A percentile compares a stretch with the other conserved stretches of the same genome.
Evolutionary conservation across 2,888 invertebrate genomes (phyloP).

Genomic region (Thalpophila matura): DNA sequence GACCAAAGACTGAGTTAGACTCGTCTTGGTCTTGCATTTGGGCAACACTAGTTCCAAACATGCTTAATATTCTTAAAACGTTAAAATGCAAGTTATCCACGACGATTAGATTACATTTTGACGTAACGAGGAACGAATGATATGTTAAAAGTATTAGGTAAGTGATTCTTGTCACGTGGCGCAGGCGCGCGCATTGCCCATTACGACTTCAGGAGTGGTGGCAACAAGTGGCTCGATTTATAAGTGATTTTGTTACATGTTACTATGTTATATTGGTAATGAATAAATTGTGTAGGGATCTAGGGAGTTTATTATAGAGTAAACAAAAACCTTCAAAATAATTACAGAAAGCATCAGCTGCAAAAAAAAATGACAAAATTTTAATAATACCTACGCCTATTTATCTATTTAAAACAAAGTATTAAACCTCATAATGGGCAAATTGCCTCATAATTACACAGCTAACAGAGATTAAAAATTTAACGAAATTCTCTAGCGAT

Average conservation of each 20-base stretch:
- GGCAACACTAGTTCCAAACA: not conserved
- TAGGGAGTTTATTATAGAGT: too few relatives aligned
- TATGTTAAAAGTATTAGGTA: conserved; percentile 30
- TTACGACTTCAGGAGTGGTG: conserved; percentile 10
- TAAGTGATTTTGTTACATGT: conserved; percentile 37
- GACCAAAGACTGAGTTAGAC: too few relatives aligned
- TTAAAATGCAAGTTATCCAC: conserved; percentile 32
- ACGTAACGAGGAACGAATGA: conserved; percentile 43
- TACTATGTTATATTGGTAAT: conserved; percentile 9
- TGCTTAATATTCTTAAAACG: conserved; percentile 18
- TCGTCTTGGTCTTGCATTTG: too few relatives aligned
- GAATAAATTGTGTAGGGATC: not conserved
- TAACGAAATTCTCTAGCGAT: conserved; percentile 51
- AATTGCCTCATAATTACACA: conserved; percentile 49
- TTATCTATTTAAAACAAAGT: conserved; percentile 2
- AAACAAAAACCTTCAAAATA: too few relatives aligned
- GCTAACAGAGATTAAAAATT: conserved; percentile 53
- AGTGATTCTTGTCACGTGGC: conserved; percentile 44
- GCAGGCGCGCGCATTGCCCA: conserved; percentile 32
- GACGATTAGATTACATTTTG: conserved; percentile 44
- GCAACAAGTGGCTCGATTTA: conserved; percentile 50
- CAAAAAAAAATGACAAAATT: too few relatives aligned
- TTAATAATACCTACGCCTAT: conserved; percentile 4
- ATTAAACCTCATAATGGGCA: conserved; percentile 36
- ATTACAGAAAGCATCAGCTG: too few relatives aligned